Base-by-base conservation (phyloP, 2,797 vertebrate genomes). In the Octomys mimax region DNA sequence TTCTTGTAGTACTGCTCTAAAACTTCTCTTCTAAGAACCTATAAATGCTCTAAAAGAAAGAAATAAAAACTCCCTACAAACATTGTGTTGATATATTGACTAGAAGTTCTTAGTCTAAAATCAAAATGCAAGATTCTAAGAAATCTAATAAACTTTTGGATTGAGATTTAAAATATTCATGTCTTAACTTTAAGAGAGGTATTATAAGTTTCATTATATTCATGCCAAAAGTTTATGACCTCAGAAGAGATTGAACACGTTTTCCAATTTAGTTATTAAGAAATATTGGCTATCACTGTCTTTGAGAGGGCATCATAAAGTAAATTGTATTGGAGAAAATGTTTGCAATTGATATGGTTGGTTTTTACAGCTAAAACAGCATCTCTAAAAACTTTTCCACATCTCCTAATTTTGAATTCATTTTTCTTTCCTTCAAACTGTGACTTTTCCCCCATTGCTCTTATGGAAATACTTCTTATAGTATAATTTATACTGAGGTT, bases 91-190 rank as follows among this genome's bases (percentile, higher is more conserved):
- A 39, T 28, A 68, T 85, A 79, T 96, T 86, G 24, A 71, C 9
- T 52, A 54, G 18, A 73, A 13, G 1, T 82, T 70, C 86, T 93
- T 75, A 91, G 19, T n/a, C 62, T 66, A 59, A 81, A 52, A 42
- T 42, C 18, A 61, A 94, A 82, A 78, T 61, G 46, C 8, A 91
- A 24, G 1, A n/a, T 89, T 94, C 46, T 91, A 83, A 77, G 59
- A 95, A 64, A 75, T 54, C 7, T 82, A 62, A 42, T 87, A 46
- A 84, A 75, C 6, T 71, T 86, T 91, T 91, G 9, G 92, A 97
- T 80, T 39, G 77, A 85, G 26, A 59, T 64, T 70, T 71, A 61
- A 86, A 83, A 26, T 52, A 78, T 75, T 80, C 22, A 1, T 91
- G 22, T 94, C 57, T 52, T 86, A 42, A 52, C 14, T 59, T 88